phyloP scores from a whole-genome alignment of 2,797 vertebrate species.

The Acanthurus lineatus region DNA sequence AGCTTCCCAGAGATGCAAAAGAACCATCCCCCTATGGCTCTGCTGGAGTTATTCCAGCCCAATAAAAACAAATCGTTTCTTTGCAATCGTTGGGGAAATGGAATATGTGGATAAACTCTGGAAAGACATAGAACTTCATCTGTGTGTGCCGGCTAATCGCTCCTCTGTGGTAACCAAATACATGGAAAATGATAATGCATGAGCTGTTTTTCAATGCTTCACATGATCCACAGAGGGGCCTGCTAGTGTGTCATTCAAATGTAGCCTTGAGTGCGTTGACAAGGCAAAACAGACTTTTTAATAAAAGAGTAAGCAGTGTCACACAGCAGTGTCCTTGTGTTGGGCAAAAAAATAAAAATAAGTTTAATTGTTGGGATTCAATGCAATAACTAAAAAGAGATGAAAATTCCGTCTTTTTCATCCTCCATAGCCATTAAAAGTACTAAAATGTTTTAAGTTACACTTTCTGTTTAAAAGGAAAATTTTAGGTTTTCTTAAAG shows the following conservation, averaged over 20 bases:
- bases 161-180: conserved; percentile 49
- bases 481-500: background rate
- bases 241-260: conserved; percentile 21
- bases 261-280: conserved; percentile 29
- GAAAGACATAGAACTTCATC: conserved; percentile 52
- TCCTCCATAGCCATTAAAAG: background rate
- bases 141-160: conserved; percentile 52
- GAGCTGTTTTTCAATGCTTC: conserved; percentile 63
- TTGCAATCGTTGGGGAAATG: conserved; percentile 46
- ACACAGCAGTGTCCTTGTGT: background rate
- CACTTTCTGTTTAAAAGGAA: background rate
- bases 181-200: conserved; percentile 56
- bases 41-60: conserved; percentile 59
- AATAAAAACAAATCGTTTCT: conserved; percentile 68
- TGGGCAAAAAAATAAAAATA: too few relatives aligned
- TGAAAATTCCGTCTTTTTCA: background rate
- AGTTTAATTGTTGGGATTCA: too few relatives aligned
- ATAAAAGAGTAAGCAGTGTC: background rate
- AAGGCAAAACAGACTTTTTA: conserved; percentile 1
- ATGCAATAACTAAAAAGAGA: too few relatives aligned
- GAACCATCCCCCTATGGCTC: conserved; percentile 49
- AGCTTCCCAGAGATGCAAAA: conserved; percentile 48
- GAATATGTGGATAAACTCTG: conserved; percentile 46
- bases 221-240: conserved; percentile 32
- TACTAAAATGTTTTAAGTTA: background rate